A percentile compares a stretch with the other conserved stretches of the same genome.
Evolutionary conservation across 2,888 invertebrate genomes (phyloP).

Genomic region (Microplitis deprimator): DNA sequence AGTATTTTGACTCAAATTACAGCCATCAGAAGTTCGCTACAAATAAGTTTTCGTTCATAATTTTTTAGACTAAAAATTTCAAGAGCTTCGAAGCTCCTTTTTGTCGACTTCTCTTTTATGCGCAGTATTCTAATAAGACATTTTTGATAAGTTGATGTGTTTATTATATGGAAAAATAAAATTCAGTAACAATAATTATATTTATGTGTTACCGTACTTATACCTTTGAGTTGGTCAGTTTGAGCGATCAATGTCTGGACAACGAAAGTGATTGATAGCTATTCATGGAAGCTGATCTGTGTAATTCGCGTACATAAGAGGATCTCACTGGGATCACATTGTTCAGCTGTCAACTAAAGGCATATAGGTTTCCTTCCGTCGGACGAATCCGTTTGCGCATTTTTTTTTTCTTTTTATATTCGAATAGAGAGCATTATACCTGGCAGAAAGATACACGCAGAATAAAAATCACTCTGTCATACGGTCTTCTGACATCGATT

Average conservation of each 20-base stretch:
- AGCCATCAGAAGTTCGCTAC: no score
- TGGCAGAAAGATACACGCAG: not conserved
- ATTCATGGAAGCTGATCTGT: conserved; percentile 67
- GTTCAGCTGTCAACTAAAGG: conserved; percentile 60
- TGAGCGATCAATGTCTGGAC: conserved; percentile 28
- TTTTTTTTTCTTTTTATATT: conserved; percentile 39
- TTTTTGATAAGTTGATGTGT: not conserved
- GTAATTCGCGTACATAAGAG: conserved; percentile 65
- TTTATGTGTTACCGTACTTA: not conserved
- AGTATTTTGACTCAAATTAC: no score
- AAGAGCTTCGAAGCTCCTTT: no score
- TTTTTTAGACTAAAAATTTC: no score
- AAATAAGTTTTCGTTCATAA: no score
- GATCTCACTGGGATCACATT: conserved; percentile 56
- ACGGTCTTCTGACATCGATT: conserved; percentile 34
- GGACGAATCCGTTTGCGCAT: conserved; percentile 43
- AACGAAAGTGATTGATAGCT: conserved; percentile 66
- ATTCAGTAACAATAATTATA: not conserved
- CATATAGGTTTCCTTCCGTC: conserved; percentile 30
- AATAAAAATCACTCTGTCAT: conserved; percentile 36
- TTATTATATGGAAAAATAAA: not conserved
- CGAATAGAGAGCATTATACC: conserved; percentile 8
- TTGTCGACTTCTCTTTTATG: no score
- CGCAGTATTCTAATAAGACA: not conserved
- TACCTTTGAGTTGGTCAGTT: conserved; percentile 29